These are phyloP conservation scores for Drosophila anomalata DNA, from an alignment of 2,888 invertebrate genomes.

Conservation along the genomic window DNA sequence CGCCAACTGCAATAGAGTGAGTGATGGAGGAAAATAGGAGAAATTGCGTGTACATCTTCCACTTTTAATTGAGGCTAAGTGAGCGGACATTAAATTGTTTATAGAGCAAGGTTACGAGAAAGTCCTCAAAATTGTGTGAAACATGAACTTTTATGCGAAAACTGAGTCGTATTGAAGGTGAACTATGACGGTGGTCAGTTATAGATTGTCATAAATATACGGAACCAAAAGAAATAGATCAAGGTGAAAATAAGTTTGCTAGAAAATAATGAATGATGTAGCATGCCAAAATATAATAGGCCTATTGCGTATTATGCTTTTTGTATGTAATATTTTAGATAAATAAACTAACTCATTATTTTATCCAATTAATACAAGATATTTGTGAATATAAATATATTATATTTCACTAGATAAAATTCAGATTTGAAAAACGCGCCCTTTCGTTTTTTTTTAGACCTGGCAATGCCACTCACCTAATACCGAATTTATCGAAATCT, in stretches of 20 bases:
- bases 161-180: constrained; percentile 20
- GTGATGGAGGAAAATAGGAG: background rate
- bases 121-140: constrained; percentile 44
- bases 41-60: constrained; percentile 54
- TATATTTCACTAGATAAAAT: background rate
- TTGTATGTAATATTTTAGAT: no score
- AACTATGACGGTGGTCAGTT: constrained; percentile 34
- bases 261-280: background rate
- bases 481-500: background rate
- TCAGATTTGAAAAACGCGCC: background rate
- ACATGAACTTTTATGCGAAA: constrained; percentile 47
- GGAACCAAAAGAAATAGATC: constrained; percentile 12
- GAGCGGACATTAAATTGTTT: constrained; percentile 61
- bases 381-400: background rate
- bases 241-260: constrained; percentile 6
- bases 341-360: background rate
- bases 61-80: constrained; percentile 63
- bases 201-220: background rate
- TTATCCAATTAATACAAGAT: background rate
- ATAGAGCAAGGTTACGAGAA: constrained; percentile 62
- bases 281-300: no score
- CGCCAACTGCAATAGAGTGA: constrained; percentile 9
- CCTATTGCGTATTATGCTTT: no score
- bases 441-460: background rate
- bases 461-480: background rate